Evolutionary conservation across 2,113 vertebrate genomes (phyloP).

Genomic region (Aspiorhynchus laticeps): DNA sequence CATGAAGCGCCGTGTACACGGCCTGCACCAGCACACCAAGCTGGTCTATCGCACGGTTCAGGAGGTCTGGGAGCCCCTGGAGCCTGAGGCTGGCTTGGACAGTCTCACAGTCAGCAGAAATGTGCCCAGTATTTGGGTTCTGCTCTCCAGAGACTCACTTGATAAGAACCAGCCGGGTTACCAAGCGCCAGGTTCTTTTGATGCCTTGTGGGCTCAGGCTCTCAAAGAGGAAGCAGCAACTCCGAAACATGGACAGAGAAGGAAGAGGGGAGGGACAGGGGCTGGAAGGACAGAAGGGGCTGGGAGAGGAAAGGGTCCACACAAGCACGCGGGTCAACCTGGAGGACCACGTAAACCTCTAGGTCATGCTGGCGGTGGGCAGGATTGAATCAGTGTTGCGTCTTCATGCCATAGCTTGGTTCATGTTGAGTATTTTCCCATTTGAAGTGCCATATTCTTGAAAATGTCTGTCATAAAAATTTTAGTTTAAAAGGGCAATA

Average conservation of each 20-base stretch:
- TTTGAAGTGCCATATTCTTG: background rate
- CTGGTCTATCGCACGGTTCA: conserved; percentile 79
- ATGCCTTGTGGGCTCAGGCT: conserved; percentile 78
- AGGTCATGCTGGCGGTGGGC: conserved; percentile 23
- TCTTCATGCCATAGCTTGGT: background rate
- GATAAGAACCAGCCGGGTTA: conserved; percentile 81
- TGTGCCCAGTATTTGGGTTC: conserved; percentile 85
- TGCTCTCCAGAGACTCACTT: conserved; percentile 86
- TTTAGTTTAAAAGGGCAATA: too few species aligned
- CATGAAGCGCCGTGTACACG: conserved; percentile 84
- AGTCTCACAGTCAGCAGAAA: conserved; percentile 89
- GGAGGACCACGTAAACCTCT: conserved; percentile 57
- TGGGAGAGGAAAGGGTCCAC: conserved; percentile 53
- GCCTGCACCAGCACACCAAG: conserved; percentile 88
- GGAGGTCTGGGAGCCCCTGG: conserved; percentile 92
- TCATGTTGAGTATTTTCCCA: background rate
- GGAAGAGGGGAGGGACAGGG: conserved; percentile 68
- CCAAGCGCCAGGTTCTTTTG: conserved; percentile 85
- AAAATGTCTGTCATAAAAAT: background rate
- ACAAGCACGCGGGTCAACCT: conserved; percentile 54
- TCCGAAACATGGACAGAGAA: conserved; percentile 72
- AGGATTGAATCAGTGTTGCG: background rate
- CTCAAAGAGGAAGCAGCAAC: conserved; percentile 65
- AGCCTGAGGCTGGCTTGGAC: conserved; percentile 84
- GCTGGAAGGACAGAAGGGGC: conserved; percentile 5